Evolutionary conservation across 2,888 invertebrate species (phyloP).

Genomic region (Cantharis lateralis): DNA sequence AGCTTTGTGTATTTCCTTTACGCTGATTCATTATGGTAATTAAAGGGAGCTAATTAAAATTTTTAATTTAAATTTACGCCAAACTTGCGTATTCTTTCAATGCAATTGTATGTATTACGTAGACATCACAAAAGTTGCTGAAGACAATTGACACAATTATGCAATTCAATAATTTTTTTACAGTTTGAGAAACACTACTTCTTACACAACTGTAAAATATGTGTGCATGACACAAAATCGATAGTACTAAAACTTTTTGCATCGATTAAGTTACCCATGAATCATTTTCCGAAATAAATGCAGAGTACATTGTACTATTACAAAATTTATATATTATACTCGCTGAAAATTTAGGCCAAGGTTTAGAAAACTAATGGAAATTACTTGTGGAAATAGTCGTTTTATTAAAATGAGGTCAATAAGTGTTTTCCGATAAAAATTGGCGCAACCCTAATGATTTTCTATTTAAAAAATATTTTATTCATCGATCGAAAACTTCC

Average conservation of each 20-base stretch:
- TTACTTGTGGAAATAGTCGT: not conserved
- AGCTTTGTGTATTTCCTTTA: not conserved
- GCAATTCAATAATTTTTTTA: not conserved
- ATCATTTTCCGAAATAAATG: not conserved
- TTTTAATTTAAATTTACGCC: not conserved
- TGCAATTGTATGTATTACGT: not conserved
- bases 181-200: not conserved
- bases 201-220: not conserved
- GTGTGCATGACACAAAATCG: not conserved
- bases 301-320: not conserved
- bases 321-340: not conserved
- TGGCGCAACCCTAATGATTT: not conserved
- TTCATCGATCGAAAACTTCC: not conserved
- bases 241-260: not conserved
- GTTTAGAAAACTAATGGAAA: not conserved
- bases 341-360: not conserved
- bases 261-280: not conserved
- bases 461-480: not conserved
- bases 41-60: no score
- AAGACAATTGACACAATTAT: not conserved
- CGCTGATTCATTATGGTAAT: not conserved
- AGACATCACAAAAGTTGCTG: not conserved
- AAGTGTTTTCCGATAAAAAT: not conserved
- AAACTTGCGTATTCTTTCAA: not conserved
- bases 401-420: not conserved